Evolutionary conservation across 2,888 invertebrate genomes (phyloP).

Genomic region (Xestoiulus laeticollis): DNA sequence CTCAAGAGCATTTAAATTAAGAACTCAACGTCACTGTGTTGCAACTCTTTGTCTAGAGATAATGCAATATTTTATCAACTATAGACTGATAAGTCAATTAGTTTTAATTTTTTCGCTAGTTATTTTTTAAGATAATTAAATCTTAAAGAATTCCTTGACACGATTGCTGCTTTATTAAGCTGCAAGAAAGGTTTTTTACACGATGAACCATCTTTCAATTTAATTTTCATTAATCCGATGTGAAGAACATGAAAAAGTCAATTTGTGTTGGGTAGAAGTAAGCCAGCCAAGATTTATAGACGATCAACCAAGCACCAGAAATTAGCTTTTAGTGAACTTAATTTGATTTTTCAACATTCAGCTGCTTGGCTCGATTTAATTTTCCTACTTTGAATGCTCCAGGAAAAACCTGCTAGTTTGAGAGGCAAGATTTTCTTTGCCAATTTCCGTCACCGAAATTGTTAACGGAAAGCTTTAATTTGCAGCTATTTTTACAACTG

Average conservation of each 20-base stretch:
- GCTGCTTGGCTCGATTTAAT: neutral
- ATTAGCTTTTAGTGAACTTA: constrained; percentile 31
- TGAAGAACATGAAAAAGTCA: neutral
- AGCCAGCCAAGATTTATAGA: neutral
- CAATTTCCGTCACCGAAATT: neutral
- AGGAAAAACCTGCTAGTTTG: neutral
- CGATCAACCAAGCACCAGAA: neutral
- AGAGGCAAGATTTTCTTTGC: neutral
- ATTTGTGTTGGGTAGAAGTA: neutral
- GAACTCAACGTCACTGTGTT: too few species aligned
- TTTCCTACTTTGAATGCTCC: neutral
- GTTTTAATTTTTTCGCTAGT: neutral
- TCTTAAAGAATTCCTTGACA: neutral
- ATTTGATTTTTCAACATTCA: constrained; percentile 4
- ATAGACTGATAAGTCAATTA: neutral
- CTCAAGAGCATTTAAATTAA: too few species aligned
- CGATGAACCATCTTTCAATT: neutral
- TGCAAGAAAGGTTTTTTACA: neutral
- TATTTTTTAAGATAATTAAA: neutral
- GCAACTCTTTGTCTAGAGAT: too few species aligned
- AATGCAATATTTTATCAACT: too few species aligned
- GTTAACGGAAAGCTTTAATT: neutral
- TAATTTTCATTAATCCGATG: neutral
- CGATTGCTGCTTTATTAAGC: neutral
- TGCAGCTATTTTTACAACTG: neutral